Conservation (phyloP, 2,797 vertebrate species). For the Gastrophryne carolinensis region DNA sequence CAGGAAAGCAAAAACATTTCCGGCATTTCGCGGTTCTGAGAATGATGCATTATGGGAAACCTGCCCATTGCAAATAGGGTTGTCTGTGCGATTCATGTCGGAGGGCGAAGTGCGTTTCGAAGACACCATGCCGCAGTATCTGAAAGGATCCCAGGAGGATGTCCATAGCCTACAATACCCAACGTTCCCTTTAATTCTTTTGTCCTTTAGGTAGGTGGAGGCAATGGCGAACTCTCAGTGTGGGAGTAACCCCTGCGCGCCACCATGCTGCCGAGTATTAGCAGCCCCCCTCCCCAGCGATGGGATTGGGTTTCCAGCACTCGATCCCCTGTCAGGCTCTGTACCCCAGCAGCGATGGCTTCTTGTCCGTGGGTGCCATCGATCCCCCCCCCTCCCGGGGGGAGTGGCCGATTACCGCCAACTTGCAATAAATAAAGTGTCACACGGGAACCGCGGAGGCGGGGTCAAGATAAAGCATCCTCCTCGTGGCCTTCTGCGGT, state of each 20-base stretch:
- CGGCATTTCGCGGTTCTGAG: neutral
- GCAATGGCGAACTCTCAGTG: neutral
- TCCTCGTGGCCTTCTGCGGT: slow-evolving; percentile 55
- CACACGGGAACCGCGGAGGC: neutral
- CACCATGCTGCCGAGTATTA: neutral
- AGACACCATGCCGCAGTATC: neutral
- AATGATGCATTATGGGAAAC: slow-evolving; percentile 17
- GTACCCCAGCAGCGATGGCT: too few relatives aligned
- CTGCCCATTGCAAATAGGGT: slow-evolving; percentile 2
- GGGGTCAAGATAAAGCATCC: slow-evolving; percentile 57
- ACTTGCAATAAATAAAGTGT: too few relatives aligned
- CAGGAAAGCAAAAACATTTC: neutral
- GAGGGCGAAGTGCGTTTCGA: neutral
- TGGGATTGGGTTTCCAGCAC: slow-evolving; percentile 10
- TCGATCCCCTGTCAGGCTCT: slow-evolving; percentile 54
- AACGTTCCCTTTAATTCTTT: neutral
- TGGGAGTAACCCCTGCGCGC: neutral
- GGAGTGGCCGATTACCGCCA: too few relatives aligned
- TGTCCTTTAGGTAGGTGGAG: neutral
- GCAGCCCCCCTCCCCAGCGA: too few relatives aligned
- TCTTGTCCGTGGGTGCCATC: too few relatives aligned
- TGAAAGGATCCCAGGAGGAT: neutral
- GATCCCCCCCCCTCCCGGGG: too few relatives aligned
- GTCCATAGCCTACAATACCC: neutral
- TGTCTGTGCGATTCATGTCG: neutral